These are phyloP conservation scores for Rhimphoctona megacephalus DNA, from an alignment of 2,888 invertebrate genomes.

Conservation along the genomic window DNA sequence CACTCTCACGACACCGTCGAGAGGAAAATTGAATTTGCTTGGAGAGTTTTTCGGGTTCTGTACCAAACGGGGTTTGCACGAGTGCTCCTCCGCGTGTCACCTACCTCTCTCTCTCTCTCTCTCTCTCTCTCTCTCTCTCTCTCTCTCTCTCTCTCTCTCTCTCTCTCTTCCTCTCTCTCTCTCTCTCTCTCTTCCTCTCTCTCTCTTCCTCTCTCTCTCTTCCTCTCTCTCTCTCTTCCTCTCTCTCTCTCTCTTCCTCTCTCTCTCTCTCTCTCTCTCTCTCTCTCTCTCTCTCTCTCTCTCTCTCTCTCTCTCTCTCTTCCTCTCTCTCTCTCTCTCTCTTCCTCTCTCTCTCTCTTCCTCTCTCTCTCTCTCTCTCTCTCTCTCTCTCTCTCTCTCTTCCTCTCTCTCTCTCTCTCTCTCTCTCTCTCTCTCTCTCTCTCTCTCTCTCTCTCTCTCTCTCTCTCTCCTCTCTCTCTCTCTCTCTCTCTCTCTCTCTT, in stretches of 20 bases:
- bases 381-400: too few species aligned
- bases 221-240: background rate
- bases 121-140: too few species aligned
- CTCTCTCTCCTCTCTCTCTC: background rate
- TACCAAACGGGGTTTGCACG: constrained; percentile 23
- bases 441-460: too few species aligned
- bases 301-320: too few species aligned
- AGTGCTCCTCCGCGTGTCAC: constrained; percentile 4
- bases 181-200: too few species aligned
- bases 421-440: too few species aligned
- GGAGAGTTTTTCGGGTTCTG: constrained; percentile 63
- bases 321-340: too few species aligned
- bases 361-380: background rate
- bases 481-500: background rate
- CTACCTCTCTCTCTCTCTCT: background rate
- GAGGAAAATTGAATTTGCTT: constrained; percentile 68
- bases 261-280: background rate
- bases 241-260: background rate
- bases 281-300: background rate
- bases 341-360: too few species aligned
- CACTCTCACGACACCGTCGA: constrained; percentile 64
- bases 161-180: too few species aligned
- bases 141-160: too few species aligned
- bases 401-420: too few species aligned
- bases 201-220: background rate